These are phyloP conservation scores for Hippocampus kuda DNA, from an alignment of 2,797 vertebrate genomes.

Conservation along the genomic window DNA sequence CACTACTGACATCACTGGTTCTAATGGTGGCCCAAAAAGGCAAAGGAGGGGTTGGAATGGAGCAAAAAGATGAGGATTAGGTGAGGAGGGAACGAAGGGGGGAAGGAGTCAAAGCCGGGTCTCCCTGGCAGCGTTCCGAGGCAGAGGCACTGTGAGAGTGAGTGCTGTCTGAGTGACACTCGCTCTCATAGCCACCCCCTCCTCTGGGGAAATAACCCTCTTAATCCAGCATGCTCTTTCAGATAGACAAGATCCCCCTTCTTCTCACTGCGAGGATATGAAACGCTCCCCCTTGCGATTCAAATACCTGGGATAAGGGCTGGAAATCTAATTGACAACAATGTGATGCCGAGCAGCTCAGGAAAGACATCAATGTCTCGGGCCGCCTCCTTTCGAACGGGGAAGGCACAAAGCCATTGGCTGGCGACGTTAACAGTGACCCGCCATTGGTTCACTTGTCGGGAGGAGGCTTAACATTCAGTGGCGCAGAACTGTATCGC, in stretches of 20 bases:
- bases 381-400: constrained; percentile 40
- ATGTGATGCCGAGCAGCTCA: constrained; percentile 49
- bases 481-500: constrained; percentile 6
- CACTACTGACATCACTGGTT: neutral
- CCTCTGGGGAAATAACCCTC: constrained; percentile 91
- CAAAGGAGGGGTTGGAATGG: neutral
- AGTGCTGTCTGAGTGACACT: constrained; percentile 68
- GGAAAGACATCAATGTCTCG: constrained; percentile 60
- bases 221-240: constrained; percentile 87
- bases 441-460: constrained; percentile 50
- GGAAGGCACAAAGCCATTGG: constrained; percentile 52
- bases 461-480: constrained; percentile 44
- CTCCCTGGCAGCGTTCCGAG: constrained; percentile 58
- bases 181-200: constrained; percentile 72
- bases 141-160: constrained; percentile 52
- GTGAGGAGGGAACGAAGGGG: constrained; percentile 32
- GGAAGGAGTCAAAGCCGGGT: constrained; percentile 49
- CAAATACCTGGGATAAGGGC: constrained; percentile 60
- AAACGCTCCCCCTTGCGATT: constrained; percentile 77
- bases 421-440: constrained; percentile 36
- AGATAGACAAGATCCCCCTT: constrained; percentile 82
- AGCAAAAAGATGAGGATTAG: constrained; percentile 30
- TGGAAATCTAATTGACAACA: constrained; percentile 59
- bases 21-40: neutral
- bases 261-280: constrained; percentile 78